These are phyloP conservation scores for Palloptera scutellata DNA, from an alignment of 2,888 invertebrate species.

Conservation along the genomic window DNA sequence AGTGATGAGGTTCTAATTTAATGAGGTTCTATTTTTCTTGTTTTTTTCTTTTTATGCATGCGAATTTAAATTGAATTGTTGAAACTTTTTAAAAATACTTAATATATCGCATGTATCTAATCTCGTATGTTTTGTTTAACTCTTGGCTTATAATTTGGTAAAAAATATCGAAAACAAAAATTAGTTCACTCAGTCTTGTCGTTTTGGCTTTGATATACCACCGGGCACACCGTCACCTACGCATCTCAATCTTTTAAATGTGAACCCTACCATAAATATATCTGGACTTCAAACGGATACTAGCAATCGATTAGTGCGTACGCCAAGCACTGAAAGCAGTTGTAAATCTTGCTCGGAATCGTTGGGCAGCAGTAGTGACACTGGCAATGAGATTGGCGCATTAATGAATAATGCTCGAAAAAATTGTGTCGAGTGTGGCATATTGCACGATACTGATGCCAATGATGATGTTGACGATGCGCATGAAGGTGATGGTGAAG, in stretches of 20 bases:
- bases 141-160: no score
- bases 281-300: slow-evolving; percentile 11
- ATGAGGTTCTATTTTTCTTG: no score
- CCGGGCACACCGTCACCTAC: slow-evolving; percentile 3
- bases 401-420: slow-evolving; percentile 8
- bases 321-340: slow-evolving; percentile 38
- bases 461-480: slow-evolving; percentile 28
- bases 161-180: no score
- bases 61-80: background rate
- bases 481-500: slow-evolving; percentile 30
- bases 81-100: no score
- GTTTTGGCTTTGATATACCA: background rate
- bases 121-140: no score
- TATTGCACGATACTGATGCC: slow-evolving; percentile 21
- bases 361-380: slow-evolving; percentile 35
- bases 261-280: background rate
- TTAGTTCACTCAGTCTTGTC: slow-evolving; percentile 8
- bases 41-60: slow-evolving; percentile 1
- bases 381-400: slow-evolving; percentile 25
- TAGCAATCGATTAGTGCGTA: background rate
- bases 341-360: slow-evolving; percentile 38
- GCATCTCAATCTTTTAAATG: background rate
- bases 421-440: slow-evolving; percentile 30
- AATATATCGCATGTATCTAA: no score
- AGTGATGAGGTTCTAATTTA: no score